A percentile compares a stretch with the other conserved stretches of the same genome.
Evolutionary conservation across 2,113 vertebrate species (phyloP).

Genomic region (Corydoras sp.): DNA sequence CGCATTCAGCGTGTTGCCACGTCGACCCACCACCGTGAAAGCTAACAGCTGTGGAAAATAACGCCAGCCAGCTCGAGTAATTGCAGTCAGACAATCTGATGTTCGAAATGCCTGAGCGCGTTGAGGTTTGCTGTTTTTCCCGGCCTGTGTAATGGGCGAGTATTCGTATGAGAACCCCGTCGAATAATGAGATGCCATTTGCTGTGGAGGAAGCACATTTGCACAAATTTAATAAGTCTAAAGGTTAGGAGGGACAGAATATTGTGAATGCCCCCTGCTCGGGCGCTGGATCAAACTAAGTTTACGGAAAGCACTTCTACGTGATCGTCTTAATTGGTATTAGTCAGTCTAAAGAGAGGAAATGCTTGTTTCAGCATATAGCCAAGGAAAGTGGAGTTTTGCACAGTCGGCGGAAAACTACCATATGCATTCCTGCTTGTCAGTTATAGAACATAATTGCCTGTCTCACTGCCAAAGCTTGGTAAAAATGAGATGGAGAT

Average conservation of each 20-base stretch:
- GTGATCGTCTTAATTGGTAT: slow-evolving; percentile 38
- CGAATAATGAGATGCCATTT: background rate
- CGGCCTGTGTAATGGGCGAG: too few relatives aligned
- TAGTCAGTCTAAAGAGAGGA: slow-evolving; percentile 29
- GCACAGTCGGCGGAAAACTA: slow-evolving; percentile 29
- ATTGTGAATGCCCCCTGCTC: slow-evolving; percentile 8
- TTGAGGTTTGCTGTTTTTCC: too few relatives aligned
- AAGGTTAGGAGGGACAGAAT: slow-evolving; percentile 7
- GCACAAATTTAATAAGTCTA: slow-evolving; percentile 21
- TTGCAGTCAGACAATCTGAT: background rate
- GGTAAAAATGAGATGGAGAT: slow-evolving; percentile 36
- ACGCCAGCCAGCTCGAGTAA: background rate
- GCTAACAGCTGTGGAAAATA: background rate
- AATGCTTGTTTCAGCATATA: slow-evolving; percentile 35
- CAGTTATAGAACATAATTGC: slow-evolving; percentile 41
- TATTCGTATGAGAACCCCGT: background rate
- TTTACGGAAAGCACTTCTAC: slow-evolving; percentile 19
- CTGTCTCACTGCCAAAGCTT: slow-evolving; percentile 43
- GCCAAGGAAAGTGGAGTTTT: slow-evolving; percentile 26
- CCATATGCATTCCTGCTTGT: slow-evolving; percentile 44
- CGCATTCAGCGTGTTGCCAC: background rate
- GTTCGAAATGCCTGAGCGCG: background rate
- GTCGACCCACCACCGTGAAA: background rate
- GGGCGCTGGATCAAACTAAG: slow-evolving; percentile 15
- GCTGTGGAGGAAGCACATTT: slow-evolving; percentile 3